Percentiles rank a stretch among this genome's conserved stretches.
phyloP scores from a whole-genome alignment of 2,888 invertebrate species.

The Nomada ruficornis region DNA sequence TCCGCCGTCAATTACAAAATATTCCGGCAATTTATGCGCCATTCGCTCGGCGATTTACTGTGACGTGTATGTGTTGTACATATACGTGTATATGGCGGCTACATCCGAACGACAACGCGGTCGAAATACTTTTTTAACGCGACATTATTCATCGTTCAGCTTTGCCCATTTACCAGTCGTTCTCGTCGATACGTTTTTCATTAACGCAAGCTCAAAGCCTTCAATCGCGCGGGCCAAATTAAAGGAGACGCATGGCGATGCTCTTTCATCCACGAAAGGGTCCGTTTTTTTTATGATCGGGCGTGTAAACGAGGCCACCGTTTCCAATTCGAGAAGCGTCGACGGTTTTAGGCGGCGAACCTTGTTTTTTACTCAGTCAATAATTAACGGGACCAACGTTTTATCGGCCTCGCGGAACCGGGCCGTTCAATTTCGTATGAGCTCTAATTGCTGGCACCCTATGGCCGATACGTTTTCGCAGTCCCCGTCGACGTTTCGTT shows the following conservation, averaged over 20 bases:
- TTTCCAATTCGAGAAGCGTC: too few species aligned
- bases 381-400: conserved; percentile 44
- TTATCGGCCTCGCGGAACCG: conserved; percentile 15
- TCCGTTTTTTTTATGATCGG: too few species aligned
- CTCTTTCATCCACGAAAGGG: too few species aligned
- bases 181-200: conserved; percentile 3
- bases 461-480: background rate
- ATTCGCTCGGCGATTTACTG: conserved; percentile 29
- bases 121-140: conserved; percentile 52
- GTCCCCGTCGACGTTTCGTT: background rate
- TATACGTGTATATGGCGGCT: background rate
- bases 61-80: background rate
- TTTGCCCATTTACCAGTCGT: conserved; percentile 17
- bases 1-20: conserved; percentile 46
- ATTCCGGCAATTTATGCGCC: background rate
- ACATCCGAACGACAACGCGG: conserved; percentile 8
- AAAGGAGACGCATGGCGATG: too few species aligned
- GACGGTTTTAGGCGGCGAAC: too few species aligned
- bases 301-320: conserved; percentile 8
- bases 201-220: background rate
- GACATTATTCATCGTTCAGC: conserved; percentile 37
- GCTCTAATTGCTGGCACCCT: conserved; percentile 21
- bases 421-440: conserved; percentile 32
- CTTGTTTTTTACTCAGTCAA: conserved; percentile 7
- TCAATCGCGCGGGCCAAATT: conserved; percentile 1